These are phyloP conservation scores for Scaptomyza caliginosa DNA, from an alignment of 2,888 invertebrate species.

Conservation along the genomic window DNA sequence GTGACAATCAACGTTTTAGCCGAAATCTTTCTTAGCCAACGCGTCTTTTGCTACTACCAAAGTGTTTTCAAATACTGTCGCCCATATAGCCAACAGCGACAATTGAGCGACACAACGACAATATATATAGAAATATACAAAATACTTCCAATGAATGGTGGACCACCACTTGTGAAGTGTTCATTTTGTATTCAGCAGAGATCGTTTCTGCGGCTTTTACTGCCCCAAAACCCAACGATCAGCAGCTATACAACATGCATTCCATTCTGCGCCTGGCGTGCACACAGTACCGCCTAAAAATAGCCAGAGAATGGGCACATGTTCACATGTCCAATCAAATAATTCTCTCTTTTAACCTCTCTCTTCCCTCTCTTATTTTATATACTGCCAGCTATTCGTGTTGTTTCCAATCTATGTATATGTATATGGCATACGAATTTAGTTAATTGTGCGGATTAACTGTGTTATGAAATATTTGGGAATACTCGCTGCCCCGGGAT, in stretches of 20 bases:
- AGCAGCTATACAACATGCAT: slow-evolving; percentile 51
- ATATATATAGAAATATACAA: background rate
- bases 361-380: slow-evolving; percentile 1
- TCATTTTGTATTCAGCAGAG: slow-evolving; percentile 61
- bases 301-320: slow-evolving; percentile 77
- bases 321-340: slow-evolving; percentile 43
- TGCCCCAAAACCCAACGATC: background rate
- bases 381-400: slow-evolving; percentile 15
- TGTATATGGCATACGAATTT: slow-evolving; percentile 51
- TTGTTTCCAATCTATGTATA: slow-evolving; percentile 7
- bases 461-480: slow-evolving; percentile 65
- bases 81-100: slow-evolving; percentile 46
- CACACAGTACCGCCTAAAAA: slow-evolving; percentile 67
- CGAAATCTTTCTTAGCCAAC: slow-evolving; percentile 47
- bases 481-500: slow-evolving; percentile 37
- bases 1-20: slow-evolving; percentile 20
- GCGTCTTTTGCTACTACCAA: slow-evolving; percentile 67
- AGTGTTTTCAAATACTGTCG: slow-evolving; percentile 43
- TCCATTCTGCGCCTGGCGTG: slow-evolving; percentile 61
- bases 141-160: slow-evolving; percentile 57
- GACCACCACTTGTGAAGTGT: slow-evolving; percentile 79
- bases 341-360: slow-evolving; percentile 13
- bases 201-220: background rate
- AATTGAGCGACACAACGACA: slow-evolving; percentile 36
- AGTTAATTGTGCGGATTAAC: slow-evolving; percentile 75